Evolutionary conservation across 2,888 invertebrate species (phyloP), one percentile per base, ranked within the genome.

Genomic region (Nomada lathburiana): DNA sequence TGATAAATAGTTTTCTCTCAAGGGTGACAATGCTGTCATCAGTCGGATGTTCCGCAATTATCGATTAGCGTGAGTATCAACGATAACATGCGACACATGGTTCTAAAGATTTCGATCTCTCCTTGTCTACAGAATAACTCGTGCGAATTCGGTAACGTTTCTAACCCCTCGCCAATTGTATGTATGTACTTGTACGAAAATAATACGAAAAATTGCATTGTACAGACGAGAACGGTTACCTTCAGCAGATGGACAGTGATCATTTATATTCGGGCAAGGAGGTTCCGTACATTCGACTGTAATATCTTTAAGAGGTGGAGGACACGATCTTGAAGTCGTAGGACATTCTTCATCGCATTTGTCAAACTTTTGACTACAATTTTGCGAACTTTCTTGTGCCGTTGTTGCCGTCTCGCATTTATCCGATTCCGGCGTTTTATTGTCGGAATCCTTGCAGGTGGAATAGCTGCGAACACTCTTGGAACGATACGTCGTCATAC

Each of bases 31-130:
- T 16, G 10, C 13, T 59, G 42, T 16, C n/a, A 50, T 44, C n/a
- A 20, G n/a, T 67, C 16, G 18, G 18, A 18, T 18, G 23, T 36
- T 4, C 10, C 23, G 20, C 13, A 44, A 69, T 62, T 53, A 59
- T 59, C 44, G 64, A 77, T 76, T 76, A 69, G 64, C 44, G 29
- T n/a, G 44, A 16, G 13, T 47, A 47, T 53, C 18, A 42, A 5
- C n/a, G 55, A 80, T 79, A 69, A 53, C 2, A 2, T 11, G 5
- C n/a, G n/a, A 13, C 52, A n/a, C 42, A 3, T 44, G 42, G 11
- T 36, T 13, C 20, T 47, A 18, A 20, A 1, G 20, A 20, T 7
- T 47, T 47, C 62, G 70, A 47, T 71, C 53, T 5, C 2, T 23
- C 7, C 36, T 44, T 44, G 36, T 1, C 36, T 36, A 36, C 36